A percentile compares a stretch with the other conserved stretches of the same genome.
Evolutionary conservation across 1,140 invertebrate species (phyloP).

Genomic region (Camponotus floridanus): DNA sequence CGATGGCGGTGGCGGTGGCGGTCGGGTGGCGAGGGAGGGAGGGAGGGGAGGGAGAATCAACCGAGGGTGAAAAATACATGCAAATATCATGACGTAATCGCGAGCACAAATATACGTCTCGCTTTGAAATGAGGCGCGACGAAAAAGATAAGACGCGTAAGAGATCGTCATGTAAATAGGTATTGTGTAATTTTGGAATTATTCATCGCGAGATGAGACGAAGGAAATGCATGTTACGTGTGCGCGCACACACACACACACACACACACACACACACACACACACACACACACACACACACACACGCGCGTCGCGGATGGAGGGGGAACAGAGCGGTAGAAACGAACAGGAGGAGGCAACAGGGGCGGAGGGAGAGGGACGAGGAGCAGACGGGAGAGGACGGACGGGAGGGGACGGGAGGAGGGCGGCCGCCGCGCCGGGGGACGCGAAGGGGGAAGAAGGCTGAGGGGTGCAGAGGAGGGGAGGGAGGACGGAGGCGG

Average conservation of each 20-base stretch:
- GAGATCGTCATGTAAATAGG: constrained; percentile 58
- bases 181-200: constrained; percentile 73
- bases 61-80: constrained; percentile 35
- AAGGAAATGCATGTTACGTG: constrained; percentile 61
- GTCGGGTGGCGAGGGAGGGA: not conserved
- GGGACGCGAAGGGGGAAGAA: constrained; percentile 4
- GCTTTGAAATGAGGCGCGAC: constrained; percentile 16
- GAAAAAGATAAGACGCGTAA: constrained; percentile 33
- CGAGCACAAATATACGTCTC: not conserved
- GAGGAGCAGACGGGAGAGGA: not conserved
- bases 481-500: not conserved
- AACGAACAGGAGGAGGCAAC: not conserved
- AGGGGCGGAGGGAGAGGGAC: constrained; percentile 34
- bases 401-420: constrained; percentile 5
- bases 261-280: not conserved
- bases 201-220: constrained; percentile 69
- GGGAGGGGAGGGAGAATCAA: no score
- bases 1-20: not conserved
- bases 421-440: not conserved
- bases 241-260: not conserved
- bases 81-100: constrained; percentile 37
- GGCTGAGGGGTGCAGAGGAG: not conserved
- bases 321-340: no score
- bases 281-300: not conserved
- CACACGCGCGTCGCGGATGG: not conserved